Evolutionary conservation across 1,140 invertebrate species (phyloP).

Genomic region (Euglossa dilemma): DNA sequence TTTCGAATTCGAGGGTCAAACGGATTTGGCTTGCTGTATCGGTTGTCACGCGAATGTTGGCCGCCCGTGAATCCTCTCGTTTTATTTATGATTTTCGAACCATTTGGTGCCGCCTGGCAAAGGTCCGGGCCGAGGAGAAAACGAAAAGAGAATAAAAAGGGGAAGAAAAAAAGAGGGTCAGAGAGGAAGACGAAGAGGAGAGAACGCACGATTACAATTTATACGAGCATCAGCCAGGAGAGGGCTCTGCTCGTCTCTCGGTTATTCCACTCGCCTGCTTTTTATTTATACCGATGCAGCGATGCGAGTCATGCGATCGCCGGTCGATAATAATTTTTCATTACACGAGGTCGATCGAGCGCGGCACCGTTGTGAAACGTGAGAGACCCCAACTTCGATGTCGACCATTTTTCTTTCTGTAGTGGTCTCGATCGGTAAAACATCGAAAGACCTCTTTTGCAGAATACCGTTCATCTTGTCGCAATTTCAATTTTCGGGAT

Average conservation of each 20-base stretch:
- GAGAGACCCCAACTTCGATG: background rate
- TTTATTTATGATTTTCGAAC: constrained; percentile 60
- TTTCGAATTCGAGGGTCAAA: constrained; percentile 41
- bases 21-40: constrained; percentile 41
- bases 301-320: constrained; percentile 7
- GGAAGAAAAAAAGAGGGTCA: background rate
- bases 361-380: background rate
- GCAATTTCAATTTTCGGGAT: constrained; percentile 1
- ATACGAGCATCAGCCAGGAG: constrained; percentile 22
- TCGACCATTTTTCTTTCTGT: background rate
- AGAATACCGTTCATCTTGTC: background rate
- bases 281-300: constrained; percentile 54
- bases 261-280: constrained; percentile 48
- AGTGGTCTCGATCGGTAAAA: background rate
- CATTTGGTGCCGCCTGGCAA: constrained; percentile 14
- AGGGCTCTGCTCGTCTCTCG: constrained; percentile 24
- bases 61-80: constrained; percentile 29
- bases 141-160: background rate
- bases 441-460: background rate
- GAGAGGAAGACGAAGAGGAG: background rate
- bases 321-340: constrained; percentile 66
- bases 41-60: constrained; percentile 53
- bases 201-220: constrained; percentile 58
- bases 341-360: constrained; percentile 48
- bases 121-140: background rate